These are phyloP conservation scores for Mamestra brassicae DNA, from an alignment of 2,888 invertebrate species.

Conservation along the genomic window DNA sequence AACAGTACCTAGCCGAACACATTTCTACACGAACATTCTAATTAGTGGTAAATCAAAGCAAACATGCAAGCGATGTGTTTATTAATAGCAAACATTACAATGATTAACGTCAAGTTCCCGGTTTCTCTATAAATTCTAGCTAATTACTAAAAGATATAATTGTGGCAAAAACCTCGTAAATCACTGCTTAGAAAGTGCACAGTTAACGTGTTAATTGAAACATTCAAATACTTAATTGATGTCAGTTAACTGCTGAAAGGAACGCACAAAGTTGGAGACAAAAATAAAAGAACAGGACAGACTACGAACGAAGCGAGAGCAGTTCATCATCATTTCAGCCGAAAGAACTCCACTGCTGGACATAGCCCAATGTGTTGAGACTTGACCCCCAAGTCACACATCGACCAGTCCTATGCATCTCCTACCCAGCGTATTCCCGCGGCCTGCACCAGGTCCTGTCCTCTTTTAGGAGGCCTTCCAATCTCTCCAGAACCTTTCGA, in stretches of 20 bases:
- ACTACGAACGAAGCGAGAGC: neutral
- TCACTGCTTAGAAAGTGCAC: constrained; percentile 28
- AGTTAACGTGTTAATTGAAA: constrained; percentile 7
- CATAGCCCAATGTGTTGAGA: too few species aligned
- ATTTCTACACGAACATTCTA: too few species aligned
- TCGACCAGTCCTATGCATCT: too few species aligned
- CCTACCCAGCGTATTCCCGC: too few species aligned
- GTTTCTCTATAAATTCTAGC: constrained; percentile 18
- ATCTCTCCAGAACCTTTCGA: too few species aligned
- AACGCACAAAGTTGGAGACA: neutral
- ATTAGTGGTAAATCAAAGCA: too few species aligned
- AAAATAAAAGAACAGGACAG: neutral
- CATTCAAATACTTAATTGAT: neutral
- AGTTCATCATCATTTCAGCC: too few species aligned
- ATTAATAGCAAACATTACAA: constrained; percentile 17
- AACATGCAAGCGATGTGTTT: neutral
- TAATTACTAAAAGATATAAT: constrained; percentile 14
- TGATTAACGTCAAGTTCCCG: constrained; percentile 26
- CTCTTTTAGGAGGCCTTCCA: too few species aligned
- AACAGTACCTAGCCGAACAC: too few species aligned
- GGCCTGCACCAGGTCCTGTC: too few species aligned
- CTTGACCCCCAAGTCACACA: too few species aligned
- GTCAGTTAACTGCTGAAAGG: neutral
- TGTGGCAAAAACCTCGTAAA: constrained; percentile 22
- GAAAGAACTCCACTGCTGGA: too few species aligned